Evolutionary conservation across 1,140 invertebrate genomes (phyloP).

Genomic region (Zophobas atratus): DNA sequence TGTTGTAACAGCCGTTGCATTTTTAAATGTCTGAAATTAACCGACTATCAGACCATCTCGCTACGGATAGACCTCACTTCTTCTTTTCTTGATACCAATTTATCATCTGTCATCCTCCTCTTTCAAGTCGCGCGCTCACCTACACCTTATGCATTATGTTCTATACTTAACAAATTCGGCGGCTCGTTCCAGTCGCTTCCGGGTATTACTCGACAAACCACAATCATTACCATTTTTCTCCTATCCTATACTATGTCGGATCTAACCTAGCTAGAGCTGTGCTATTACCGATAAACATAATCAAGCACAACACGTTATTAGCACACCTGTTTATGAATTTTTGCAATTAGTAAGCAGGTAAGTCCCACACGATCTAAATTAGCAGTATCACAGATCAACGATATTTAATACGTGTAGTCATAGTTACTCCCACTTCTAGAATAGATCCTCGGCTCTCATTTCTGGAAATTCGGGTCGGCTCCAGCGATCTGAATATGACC

Average conservation of each 20-base stretch:
- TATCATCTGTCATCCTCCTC: conserved; percentile 26
- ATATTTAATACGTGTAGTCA: too few relatives aligned
- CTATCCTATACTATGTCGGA: neutral
- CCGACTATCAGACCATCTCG: conserved; percentile 39
- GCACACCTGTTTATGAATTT: too few relatives aligned
- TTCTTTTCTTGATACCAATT: conserved; percentile 19
- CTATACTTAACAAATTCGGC: neutral
- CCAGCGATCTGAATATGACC: neutral
- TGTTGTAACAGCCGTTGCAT: conserved; percentile 50
- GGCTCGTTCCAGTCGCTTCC: neutral
- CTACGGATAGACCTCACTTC: conserved; percentile 18
- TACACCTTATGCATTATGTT: conserved; percentile 3
- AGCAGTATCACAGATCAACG: too few relatives aligned
- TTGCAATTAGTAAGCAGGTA: too few relatives aligned
- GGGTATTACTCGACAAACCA: neutral
- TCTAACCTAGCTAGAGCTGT: too few relatives aligned
- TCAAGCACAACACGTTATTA: too few relatives aligned
- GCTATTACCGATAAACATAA: too few relatives aligned
- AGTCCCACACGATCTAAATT: too few relatives aligned
- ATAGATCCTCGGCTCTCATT: too few relatives aligned
- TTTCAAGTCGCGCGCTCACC: conserved; percentile 19
- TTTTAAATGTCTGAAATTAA: conserved; percentile 49
- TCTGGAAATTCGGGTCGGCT: neutral
- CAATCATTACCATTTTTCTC: neutral
- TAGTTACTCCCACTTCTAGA: too few relatives aligned